Evolutionary conservation across 2,888 invertebrate species (phyloP), one percentile per base, ranked within the genome.

Genomic region (Chrysolina oricalcia): DNA sequence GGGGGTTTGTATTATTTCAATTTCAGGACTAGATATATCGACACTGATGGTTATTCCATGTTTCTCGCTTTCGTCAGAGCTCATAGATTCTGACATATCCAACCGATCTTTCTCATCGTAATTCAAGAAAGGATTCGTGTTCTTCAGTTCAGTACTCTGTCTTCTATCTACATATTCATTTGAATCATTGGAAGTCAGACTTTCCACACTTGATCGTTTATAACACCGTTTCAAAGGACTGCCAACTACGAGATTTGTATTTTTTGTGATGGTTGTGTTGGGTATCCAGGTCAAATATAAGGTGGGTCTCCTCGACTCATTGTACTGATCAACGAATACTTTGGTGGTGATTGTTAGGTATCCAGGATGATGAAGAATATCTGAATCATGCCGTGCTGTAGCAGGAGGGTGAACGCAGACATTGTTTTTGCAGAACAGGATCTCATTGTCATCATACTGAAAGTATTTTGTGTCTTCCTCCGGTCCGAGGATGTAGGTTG

Each of bases 361-460:
- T 0, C 94, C 98, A 2, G 98, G 98, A 89, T 97, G 95, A 86
- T 98, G 98, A 0, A 96, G 91, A 41, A 95, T 93, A 81, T 97
- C 97, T 70, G 94, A 92, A 83, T 95, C 95, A 83, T 95, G 94
- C 66, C 96, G 92, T 69, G 95, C 92, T 77, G 95, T 91, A 0
- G 95, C 94, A 65, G 97, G 96, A 8, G 98, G 97, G 90, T 98
- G 98, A 63, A 98, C 98, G 88, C 98, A 98, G 46, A 98, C 97
- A 89, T 98, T 98, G 88, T 98, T 98, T 90, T 98, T 98, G 89
- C 96, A 96, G 88, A 95, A 96, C 67, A 96, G 90, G 76, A 95
- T 93, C 90, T 96, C 96, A 85, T 96, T 96, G 89, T 96, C 95
- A 87, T 94, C 94, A 86, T 95, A 95, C 62, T 90, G 91, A 79